Evolutionary conservation across 2,113 vertebrate species (phyloP), one percentile per base, ranked within the genome.

Genomic region (Heteronetta atricapilla): DNA sequence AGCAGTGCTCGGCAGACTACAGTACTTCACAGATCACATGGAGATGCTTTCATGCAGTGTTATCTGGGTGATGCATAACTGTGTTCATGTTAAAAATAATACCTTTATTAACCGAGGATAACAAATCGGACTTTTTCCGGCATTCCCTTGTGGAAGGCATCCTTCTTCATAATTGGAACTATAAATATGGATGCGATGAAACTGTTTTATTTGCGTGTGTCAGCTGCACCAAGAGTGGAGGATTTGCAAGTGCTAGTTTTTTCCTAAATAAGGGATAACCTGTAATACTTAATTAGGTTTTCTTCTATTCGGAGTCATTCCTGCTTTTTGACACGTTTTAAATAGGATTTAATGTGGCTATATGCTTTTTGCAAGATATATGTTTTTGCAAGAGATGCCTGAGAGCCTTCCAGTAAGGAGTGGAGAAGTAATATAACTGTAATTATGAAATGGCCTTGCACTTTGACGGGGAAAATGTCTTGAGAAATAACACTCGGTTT

Each of bases 51-150:
- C 46, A 13, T 50, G 31, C n/a, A 1, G 63, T 11, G 59, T 44
- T 64, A 8, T 53, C 72, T 59, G 29, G 36, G 73, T 81, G 82
- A 95, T 94, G 52, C 72, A 50, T 68, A 86, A 50, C 55, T 82
- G 44, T 77, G 68, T 73, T 94, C 88, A 60, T 85, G 34, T 91
- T 88, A 91, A 91, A 91, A 96, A 93, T 88, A 95, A 90, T 83
- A 67, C 73, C 5, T 29, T 91, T 91, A 82, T 55, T 96, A 92
- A 46, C 31, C 42, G 70, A 46, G 76, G 60, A 42, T 90, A 92
- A 92, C 60, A 88, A 96, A 90, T 70, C 18, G 46, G 59, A 25
- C 73, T 92, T 18, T 90, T 88, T 73, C 88, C 92, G 81, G 73
- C 76, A 72, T 93, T 93, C 86, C 59, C 6, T 55, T 72, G 55